Base-by-base conservation (phyloP, 2,113 vertebrate species). In the Neomonachus schauinslandi region DNA sequence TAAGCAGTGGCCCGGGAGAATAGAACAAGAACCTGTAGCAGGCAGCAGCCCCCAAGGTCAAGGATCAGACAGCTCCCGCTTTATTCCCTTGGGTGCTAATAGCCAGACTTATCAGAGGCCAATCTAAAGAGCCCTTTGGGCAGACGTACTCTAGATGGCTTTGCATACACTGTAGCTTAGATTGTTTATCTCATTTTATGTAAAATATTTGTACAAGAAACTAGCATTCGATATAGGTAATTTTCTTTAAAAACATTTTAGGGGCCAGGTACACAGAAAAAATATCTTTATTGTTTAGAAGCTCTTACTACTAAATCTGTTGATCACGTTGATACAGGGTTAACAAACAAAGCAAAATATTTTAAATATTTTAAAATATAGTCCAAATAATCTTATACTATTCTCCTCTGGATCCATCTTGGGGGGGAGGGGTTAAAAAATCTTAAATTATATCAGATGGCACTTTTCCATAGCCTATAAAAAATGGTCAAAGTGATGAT, bases 271-370 rank as follows among this genome's bases (percentile, higher is more conserved):
- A 71, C 28, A 22, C 33, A 94, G 36, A 77, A 95, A 95, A 97
- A 92, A 49, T 65, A 18, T 33, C 9, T 76, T 76, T 16, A 87
- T 65, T 90, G 8, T 87, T 84, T 88, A 87, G 7, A 82, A 39
- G 74, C 1, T 65, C 90, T 65, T 79, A 55, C 59, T 86, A 82
- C 10, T 42, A 90, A 91, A 59, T 80, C 36, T 55, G 28, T 57
- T 72, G 36, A 92, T 76, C 65, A 63, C 61, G 26, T 87, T 83
- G 39, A 42, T 61, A 65, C n/a, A 87, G 33, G 59, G 9, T 24
- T 89, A 36, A 26, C 4, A 61, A 96, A 95, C 19, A 91, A 86
- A 89, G 31, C 18, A 82, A 96, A 94, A 71, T 77, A 57, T 42
- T 84, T 90, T 18, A 89, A 92, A 36, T 77, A 57, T 42, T 84